Percentiles rank a stretch among this genome's conserved stretches.
Conservation (phyloP, 2,797 vertebrate genomes). For the Echiichthys vipera region DNA sequence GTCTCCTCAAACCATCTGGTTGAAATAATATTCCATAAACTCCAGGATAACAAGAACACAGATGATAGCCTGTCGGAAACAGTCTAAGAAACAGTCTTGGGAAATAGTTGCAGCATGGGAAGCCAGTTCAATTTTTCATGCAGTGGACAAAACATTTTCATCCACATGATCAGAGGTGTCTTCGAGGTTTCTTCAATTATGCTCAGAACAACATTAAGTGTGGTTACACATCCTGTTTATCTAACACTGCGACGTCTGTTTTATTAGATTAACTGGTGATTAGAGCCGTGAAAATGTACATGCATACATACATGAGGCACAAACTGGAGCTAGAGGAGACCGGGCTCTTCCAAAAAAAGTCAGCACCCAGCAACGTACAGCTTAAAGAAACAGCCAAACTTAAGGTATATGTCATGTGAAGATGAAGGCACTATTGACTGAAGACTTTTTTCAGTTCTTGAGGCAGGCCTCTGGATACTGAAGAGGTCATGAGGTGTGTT, state of each 20-base stretch:
- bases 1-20: not conserved
- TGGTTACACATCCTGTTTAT: not conserved
- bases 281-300: not conserved
- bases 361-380: not conserved
- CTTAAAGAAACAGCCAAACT: not conserved
- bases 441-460: constrained; percentile 17
- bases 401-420: not conserved
- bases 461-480: constrained; percentile 43
- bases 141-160: not conserved
- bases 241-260: not conserved
- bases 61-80: too few relatives aligned
- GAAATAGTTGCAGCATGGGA: not conserved
- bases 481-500: not conserved
- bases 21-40: not conserved
- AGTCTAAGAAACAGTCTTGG: accelerated
- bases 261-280: not conserved
- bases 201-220: not conserved
- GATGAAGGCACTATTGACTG: not conserved
- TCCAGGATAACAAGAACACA: not conserved
- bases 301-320: not conserved
- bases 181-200: not conserved
- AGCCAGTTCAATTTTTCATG: not conserved
- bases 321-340: not conserved
- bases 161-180: not conserved
- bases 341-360: not conserved